Conservation (phyloP, 2,113 vertebrate species). For the Mesitornis unicolor region DNA sequence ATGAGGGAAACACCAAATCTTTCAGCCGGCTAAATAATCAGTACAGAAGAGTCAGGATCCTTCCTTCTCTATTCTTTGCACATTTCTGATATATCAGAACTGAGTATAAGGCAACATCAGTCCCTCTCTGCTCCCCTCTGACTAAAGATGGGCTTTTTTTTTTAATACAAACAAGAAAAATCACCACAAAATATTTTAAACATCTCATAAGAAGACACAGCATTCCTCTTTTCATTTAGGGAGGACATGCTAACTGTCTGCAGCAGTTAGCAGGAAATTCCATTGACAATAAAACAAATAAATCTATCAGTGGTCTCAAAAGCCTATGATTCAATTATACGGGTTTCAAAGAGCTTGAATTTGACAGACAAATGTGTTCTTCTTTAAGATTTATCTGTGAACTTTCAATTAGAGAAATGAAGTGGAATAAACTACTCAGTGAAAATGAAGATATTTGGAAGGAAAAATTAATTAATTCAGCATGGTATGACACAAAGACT, state of each 20-base stretch:
- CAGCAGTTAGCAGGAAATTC: conserved; percentile 49
- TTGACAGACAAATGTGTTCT: neutral
- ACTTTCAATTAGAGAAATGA: conserved; percentile 26
- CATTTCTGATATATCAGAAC: neutral
- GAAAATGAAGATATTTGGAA: conserved; percentile 33
- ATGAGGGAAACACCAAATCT: neutral
- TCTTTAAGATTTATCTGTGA: conserved; percentile 26
- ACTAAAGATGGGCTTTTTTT: neutral
- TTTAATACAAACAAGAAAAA: neutral
- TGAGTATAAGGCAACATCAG: neutral
- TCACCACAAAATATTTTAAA: conserved; percentile 18
- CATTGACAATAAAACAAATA: conserved; percentile 38
- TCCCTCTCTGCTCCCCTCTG: neutral
- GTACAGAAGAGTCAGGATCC: neutral
- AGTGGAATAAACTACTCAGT: conserved; percentile 37
- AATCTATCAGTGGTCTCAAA: conserved; percentile 32
- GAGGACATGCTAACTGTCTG: neutral
- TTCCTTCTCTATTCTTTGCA: neutral
- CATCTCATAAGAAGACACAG: conserved; percentile 7
- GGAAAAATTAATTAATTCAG: conserved; percentile 41
- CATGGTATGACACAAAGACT: neutral
- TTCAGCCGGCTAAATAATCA: neutral
- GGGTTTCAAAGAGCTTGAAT: conserved; percentile 13
- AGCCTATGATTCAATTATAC: conserved; percentile 32
- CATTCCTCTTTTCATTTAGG: neutral